phyloP scores from a whole-genome alignment of 2,113 vertebrate genomes.

The Zapus hudsonius region DNA sequence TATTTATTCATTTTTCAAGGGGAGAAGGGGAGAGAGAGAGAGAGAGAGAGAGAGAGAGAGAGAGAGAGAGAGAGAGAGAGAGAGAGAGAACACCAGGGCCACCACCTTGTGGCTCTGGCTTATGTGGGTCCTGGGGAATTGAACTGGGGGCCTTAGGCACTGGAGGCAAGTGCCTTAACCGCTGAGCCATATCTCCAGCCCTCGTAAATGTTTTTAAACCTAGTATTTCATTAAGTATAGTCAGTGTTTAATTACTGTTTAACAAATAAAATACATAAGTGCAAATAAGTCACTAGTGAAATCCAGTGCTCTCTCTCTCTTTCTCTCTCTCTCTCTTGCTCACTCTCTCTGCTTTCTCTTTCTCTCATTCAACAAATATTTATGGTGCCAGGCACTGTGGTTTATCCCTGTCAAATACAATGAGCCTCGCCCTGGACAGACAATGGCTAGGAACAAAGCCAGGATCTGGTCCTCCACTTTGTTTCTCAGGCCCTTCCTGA shows the following conservation, averaged over 20 bases:
- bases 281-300: neutral
- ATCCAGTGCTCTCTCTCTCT: neutral
- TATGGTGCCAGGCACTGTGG: neutral
- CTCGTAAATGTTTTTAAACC: neutral
- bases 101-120: too few relatives aligned
- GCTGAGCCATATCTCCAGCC: too few relatives aligned
- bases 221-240: neutral
- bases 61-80: too few relatives aligned
- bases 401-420: neutral
- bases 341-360: neutral
- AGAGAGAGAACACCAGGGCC: too few relatives aligned
- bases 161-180: too few relatives aligned
- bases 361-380: conserved; percentile 37
- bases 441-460: conserved; percentile 62
- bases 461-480: conserved; percentile 52
- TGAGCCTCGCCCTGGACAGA: conserved; percentile 27
- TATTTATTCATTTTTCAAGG: too few relatives aligned
- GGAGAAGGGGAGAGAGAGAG: too few relatives aligned
- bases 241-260: neutral
- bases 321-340: neutral
- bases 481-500: conserved; percentile 73
- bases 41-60: too few relatives aligned
- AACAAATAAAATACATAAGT: conserved; percentile 12
- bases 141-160: too few relatives aligned
- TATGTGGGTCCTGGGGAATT: too few relatives aligned